phyloP scores from a whole-genome alignment of 2,797 vertebrate species.

The Leucoraja ocellata region DNA sequence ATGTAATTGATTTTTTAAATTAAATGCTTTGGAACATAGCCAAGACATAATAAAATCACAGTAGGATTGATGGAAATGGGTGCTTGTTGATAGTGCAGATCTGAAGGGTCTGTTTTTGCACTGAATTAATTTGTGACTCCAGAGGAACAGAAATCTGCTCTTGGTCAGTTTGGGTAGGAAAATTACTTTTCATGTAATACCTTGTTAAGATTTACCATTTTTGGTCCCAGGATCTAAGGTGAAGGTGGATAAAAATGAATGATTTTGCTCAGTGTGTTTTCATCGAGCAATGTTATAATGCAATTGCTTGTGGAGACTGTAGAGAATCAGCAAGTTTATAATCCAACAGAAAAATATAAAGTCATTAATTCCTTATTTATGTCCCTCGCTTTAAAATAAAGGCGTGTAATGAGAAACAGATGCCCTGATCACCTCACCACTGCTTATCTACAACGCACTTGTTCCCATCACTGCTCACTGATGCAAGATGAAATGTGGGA shows the following conservation, averaged over 20 bases:
- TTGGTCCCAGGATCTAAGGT: neutral
- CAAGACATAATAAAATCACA: neutral
- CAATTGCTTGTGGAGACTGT: neutral
- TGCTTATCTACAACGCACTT: neutral
- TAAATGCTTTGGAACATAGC: neutral
- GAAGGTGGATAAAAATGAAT: neutral
- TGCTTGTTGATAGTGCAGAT: too few relatives aligned
- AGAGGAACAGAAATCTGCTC: neutral
- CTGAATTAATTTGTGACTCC: too few relatives aligned
- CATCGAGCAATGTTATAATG: neutral
- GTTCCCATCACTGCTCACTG: neutral
- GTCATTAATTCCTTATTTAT: neutral
- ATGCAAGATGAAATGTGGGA: neutral
- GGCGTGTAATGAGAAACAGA: neutral
- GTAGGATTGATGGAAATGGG: too few relatives aligned
- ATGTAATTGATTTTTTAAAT: neutral
- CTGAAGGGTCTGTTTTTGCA: too few relatives aligned
- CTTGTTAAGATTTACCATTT: neutral
- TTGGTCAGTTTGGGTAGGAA: neutral
- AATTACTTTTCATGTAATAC: neutral
- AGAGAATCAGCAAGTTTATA: neutral
- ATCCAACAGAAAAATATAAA: neutral
- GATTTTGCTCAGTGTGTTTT: neutral
- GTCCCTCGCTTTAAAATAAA: neutral
- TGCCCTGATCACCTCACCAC: neutral